These are phyloP conservation scores for Octodon degus DNA, from an alignment of 2,113 vertebrate species.

Conservation along the genomic window DNA sequence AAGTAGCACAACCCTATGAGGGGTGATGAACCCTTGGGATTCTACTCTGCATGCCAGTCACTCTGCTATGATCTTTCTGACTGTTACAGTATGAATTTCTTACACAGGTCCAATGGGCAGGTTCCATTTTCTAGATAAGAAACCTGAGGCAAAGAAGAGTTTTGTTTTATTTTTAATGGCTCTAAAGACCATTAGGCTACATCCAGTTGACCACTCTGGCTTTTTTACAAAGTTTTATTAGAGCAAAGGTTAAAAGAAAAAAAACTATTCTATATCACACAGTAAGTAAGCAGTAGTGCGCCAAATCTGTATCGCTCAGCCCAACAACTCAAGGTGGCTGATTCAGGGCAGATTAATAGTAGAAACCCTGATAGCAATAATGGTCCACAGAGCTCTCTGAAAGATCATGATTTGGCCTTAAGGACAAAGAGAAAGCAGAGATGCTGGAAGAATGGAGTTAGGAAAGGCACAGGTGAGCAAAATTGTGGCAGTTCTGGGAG, in stretches of 20 bases:
- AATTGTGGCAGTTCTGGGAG: neutral
- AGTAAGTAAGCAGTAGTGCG: too few species aligned
- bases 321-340: neutral
- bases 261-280: neutral
- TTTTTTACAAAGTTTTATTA: neutral
- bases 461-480: neutral
- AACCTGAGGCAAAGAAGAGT: neutral
- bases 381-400: neutral
- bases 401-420: fast-evolving
- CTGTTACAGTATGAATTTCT: neutral
- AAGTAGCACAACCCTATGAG: neutral
- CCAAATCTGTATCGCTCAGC: neutral
- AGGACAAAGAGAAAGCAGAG: neutral
- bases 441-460: neutral
- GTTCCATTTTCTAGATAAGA: neutral
- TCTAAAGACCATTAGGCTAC: neutral
- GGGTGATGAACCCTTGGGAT: neutral
- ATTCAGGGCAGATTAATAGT: neutral
- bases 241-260: neutral
- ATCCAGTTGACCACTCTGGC: neutral
- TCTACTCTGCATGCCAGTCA: neutral
- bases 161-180: neutral
- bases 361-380: neutral
- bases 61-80: neutral
- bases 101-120: neutral